These are phyloP conservation scores for Heliconius eleuchia DNA, from an alignment of 1,140 invertebrate species.

Conservation along the genomic window DNA sequence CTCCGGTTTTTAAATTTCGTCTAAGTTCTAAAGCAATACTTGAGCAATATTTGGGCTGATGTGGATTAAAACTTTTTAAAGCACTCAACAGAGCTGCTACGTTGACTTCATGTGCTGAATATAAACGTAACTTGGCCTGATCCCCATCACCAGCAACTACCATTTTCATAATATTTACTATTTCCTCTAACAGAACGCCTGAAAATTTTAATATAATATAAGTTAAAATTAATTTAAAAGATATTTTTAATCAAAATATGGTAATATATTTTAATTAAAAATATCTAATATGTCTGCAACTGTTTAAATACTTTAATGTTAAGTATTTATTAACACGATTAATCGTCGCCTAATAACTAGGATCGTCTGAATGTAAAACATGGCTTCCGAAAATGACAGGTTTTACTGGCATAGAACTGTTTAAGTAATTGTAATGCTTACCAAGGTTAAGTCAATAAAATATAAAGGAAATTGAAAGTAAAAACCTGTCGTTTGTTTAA, in stretches of 20 bases:
- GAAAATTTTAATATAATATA: conserved; percentile 17
- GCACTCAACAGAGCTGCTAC: conserved; percentile 84
- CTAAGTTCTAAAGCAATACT: conserved; percentile 70
- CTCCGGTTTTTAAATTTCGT: conserved; percentile 39
- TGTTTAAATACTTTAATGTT: too few species aligned
- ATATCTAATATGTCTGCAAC: neutral
- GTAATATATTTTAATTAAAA: too few species aligned
- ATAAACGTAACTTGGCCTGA: conserved; percentile 81
- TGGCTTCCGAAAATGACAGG: conserved; percentile 4
- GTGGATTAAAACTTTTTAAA: conserved; percentile 83
- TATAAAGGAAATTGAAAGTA: neutral
- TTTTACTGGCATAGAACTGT: conserved; percentile 5
- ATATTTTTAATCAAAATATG: too few species aligned
- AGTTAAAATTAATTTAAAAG: neutral
- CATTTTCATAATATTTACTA: conserved; percentile 75
- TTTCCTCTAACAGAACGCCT: conserved; percentile 81
- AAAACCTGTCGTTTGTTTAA: too few species aligned
- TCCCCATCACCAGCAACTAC: conserved; percentile 59
- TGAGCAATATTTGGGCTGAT: conserved; percentile 81
- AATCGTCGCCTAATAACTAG: too few species aligned
- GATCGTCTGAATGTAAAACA: neutral
- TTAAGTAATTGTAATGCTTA: neutral
- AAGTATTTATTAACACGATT: too few species aligned
- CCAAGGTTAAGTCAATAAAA: neutral
- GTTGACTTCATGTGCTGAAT: conserved; percentile 86